Evolutionary conservation across 1,140 invertebrate genomes (phyloP).

Genomic region (Vollenhovia emeryi): DNA sequence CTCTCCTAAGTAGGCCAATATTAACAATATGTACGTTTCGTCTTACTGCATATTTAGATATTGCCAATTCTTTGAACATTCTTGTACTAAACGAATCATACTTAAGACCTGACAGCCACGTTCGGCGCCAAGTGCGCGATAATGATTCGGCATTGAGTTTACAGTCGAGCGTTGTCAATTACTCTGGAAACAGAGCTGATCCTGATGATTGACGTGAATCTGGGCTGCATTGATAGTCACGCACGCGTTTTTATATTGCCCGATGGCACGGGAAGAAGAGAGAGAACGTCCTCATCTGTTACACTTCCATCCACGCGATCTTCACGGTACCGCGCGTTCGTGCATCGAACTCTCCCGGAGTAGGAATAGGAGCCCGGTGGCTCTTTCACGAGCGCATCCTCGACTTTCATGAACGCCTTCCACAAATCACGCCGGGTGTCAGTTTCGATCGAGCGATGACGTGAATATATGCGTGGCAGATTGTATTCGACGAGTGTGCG

Average conservation of each 20-base stretch:
- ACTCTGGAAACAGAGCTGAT: neutral
- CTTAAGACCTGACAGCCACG: neutral
- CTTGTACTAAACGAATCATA: neutral
- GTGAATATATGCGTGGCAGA: conserved; percentile 30
- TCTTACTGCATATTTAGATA: neutral
- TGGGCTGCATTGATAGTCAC: conserved; percentile 4
- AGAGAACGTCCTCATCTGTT: conserved; percentile 29
- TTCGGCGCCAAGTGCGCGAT: neutral
- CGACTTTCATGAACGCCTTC: conserved; percentile 38
- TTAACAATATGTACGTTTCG: too few relatives aligned
- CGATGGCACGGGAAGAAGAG: neutral
- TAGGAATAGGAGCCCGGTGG: conserved; percentile 5
- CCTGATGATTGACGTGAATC: neutral
- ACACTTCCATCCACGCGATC: conserved; percentile 50
- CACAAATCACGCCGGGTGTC: conserved; percentile 34
- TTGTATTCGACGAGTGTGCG: conserved; percentile 10
- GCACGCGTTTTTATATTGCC: neutral
- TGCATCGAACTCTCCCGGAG: conserved; percentile 33
- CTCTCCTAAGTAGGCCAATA: neutral
- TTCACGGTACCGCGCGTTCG: conserved; percentile 48
- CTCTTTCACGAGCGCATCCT: conserved; percentile 28
- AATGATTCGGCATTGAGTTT: neutral
- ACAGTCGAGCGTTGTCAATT: neutral
- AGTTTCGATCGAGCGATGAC: conserved; percentile 35
- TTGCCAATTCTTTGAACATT: neutral